Evolutionary conservation across 2,113 vertebrate genomes (phyloP), one percentile per base, ranked within the genome.

Genomic region (Lophotis ruficrista): DNA sequence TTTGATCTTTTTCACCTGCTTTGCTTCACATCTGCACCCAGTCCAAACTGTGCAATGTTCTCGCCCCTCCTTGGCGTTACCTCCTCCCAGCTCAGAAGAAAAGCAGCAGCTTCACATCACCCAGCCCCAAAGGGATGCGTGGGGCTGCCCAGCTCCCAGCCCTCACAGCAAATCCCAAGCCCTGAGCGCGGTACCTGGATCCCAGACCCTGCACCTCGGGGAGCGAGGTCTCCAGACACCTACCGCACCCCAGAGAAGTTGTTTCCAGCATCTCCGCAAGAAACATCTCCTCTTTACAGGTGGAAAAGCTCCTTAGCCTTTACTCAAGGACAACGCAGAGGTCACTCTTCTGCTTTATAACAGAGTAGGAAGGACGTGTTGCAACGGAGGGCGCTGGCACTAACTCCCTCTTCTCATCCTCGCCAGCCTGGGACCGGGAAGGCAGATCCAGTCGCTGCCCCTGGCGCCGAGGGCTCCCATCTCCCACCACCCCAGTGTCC

Each of bases 151-250:
- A 24, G 11, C 20, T 27, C 50, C 31, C 48, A 64, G 10, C 51
- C 38, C 17, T 48, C 3, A 0, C 5, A 47, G 38, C 20, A 31
- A 47, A 16, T 5, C 19, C 28, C 53, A 28, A 4, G 9, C 12
- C 22, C 66, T 2, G 30, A 9, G 17, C 9, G 7, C 22, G 80
- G 33, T 4, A 27, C 20, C 54, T 57, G 6, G 4, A 50, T 3
- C 51, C 24, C 27, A 37, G 9, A 27, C 3, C 12, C 4, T 1
- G 0, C 0, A 1, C 2, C 43, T 28, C 2, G 0, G 11, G 45
- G 45, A 38, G 31, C 2, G 0, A 30, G 5, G 16, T 37, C 68
- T 21, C 14, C 0, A 2, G 37, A 12, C 43, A 28, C 37, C 3
- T 10, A 3, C 35, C 71, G 31, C 27, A 68, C 1, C 16, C 16